Evolutionary conservation across 2,797 vertebrate species (phyloP).

Genomic region (Lepilemur ruficaudatus): DNA sequence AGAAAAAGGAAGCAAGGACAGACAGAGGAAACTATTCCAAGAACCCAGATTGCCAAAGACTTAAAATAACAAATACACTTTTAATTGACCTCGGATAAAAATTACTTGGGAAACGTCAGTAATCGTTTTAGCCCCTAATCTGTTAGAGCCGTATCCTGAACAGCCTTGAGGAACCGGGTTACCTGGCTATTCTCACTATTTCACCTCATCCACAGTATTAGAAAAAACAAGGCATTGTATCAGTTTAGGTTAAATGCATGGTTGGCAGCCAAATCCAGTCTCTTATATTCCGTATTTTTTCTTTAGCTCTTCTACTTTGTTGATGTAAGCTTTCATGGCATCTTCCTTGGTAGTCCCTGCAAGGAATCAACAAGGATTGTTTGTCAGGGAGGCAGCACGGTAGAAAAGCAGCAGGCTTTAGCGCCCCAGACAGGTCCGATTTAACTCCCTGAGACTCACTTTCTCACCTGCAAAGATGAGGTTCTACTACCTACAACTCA

Average conservation of each 20-base stretch:
- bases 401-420: background rate
- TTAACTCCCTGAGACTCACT: background rate
- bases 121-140: background rate
- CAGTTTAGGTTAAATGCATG: constrained; percentile 35
- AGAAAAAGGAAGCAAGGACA: background rate
- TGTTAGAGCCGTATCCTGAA: background rate
- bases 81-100: constrained; percentile 80
- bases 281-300: constrained; percentile 84
- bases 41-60: constrained; percentile 10
- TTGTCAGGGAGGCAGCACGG: background rate
- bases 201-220: constrained; percentile 64
- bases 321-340: constrained; percentile 86
- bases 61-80: constrained; percentile 80
- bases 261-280: constrained; percentile 37
- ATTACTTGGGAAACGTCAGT: constrained; percentile 39
- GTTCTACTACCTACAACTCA: background rate
- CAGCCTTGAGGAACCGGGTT: background rate
- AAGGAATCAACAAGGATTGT: background rate
- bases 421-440: background rate
- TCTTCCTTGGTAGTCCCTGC: constrained; percentile 91
- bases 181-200: background rate
- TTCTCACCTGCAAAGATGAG: background rate
- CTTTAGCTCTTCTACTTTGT: constrained; percentile 87
- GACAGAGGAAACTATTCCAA: background rate
- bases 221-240: constrained; percentile 79